Conservation (phyloP, 2,888 invertebrate species). For the Aporophyla lueneburgensis region DNA sequence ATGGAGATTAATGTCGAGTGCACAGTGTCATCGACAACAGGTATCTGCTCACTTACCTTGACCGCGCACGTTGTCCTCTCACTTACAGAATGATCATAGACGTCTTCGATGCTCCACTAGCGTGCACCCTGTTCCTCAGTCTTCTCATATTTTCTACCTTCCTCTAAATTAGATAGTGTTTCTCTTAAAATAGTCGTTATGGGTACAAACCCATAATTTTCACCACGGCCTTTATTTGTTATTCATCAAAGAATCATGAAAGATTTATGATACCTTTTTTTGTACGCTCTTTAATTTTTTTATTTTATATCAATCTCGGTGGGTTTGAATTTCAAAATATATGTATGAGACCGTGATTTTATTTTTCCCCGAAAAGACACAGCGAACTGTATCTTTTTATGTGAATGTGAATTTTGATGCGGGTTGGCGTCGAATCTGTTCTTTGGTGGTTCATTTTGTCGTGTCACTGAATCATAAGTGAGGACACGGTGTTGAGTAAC, state of each 20-base stretch:
- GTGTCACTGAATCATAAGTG: conserved; percentile 78
- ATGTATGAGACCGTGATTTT: conserved; percentile 73
- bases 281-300: conserved; percentile 56
- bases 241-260: conserved; percentile 54
- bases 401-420: conserved; percentile 80
- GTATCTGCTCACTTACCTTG: conserved; percentile 87
- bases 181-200: conserved; percentile 28
- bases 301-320: conserved; percentile 56
- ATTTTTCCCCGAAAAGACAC: conserved; percentile 72
- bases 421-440: conserved; percentile 81
- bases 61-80: conserved; percentile 87
- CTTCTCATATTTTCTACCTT: conserved; percentile 18
- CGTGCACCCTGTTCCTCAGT: conserved; percentile 60
- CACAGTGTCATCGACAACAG: conserved; percentile 82
- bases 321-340: conserved; percentile 77
- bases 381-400: conserved; percentile 74
- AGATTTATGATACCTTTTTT: conserved; percentile 61
- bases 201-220: conserved; percentile 38
- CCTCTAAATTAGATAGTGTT: not conserved
- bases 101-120: conserved; percentile 71
- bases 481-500: conserved; percentile 72
- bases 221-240: conserved; percentile 38
- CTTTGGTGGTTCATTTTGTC: conserved; percentile 75
- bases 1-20: conserved; percentile 81
- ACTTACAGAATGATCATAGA: conserved; percentile 81